These are phyloP conservation scores for Poicephalus meyeri DNA, from an alignment of 2,113 vertebrate genomes.

Conservation along the genomic window DNA sequence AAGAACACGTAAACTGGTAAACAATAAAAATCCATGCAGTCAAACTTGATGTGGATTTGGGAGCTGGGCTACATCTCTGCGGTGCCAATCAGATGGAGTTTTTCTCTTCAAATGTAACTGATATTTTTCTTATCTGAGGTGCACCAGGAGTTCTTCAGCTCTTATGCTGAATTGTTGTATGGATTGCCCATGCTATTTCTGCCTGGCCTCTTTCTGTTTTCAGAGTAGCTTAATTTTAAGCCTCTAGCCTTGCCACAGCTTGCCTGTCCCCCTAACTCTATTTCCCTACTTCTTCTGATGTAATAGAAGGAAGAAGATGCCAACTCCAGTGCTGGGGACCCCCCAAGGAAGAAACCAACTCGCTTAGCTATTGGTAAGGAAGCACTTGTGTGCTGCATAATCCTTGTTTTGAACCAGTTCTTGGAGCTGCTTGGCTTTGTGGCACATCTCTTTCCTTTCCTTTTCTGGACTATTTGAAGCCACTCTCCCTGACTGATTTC, in stretches of 20 bases:
- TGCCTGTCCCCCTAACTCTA: background rate
- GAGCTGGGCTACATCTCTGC: background rate
- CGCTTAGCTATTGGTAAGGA: slow-evolving; percentile 93
- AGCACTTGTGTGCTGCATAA: accelerated
- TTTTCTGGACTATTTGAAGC: background rate
- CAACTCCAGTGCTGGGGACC: slow-evolving; percentile 88
- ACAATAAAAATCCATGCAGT: accelerated
- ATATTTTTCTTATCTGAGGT: background rate
- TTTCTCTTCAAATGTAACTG: background rate
- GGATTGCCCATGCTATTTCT: background rate
- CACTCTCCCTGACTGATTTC: background rate
- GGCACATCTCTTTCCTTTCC: background rate
- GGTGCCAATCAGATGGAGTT: background rate
- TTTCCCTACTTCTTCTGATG: background rate
- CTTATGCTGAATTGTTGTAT: background rate
- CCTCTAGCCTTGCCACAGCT: background rate
- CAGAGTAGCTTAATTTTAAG: background rate
- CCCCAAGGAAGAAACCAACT: slow-evolving; percentile 97
- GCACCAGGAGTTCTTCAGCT: background rate
- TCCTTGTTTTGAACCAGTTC: background rate
- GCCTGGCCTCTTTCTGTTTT: background rate
- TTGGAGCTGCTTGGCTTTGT: background rate
- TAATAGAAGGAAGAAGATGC: slow-evolving; percentile 86
- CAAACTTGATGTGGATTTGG: background rate
- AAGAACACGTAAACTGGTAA: slow-evolving; percentile 86